phyloP scores from a whole-genome alignment of 2,888 invertebrate species.

The Aethes cnicana region DNA sequence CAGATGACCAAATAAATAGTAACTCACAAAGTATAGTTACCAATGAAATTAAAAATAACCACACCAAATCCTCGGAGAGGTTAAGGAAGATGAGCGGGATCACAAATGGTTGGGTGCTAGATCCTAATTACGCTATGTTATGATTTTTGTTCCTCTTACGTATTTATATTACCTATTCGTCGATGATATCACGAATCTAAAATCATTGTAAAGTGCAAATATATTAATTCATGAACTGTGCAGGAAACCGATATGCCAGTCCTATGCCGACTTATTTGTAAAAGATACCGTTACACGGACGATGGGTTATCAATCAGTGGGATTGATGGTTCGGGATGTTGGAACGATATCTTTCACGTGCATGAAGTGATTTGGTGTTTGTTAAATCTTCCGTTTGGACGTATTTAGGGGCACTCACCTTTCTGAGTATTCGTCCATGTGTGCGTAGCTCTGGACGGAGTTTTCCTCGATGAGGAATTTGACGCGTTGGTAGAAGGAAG shows the following conservation, averaged over 20 bases:
- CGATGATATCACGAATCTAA: constrained; percentile 74
- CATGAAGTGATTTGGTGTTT: constrained; percentile 73
- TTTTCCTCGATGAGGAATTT: constrained; percentile 99
- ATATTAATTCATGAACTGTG: constrained; percentile 68
- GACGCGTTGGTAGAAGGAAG: constrained; percentile 98
- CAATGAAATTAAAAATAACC: constrained; percentile 75
- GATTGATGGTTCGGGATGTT: constrained; percentile 10
- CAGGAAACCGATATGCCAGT: constrained; percentile 62
- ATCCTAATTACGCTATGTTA: constrained; percentile 67
- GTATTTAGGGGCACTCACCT: constrained; percentile 88
- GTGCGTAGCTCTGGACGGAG: constrained; percentile 98
- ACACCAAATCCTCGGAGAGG: constrained; percentile 83
- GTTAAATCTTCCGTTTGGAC: constrained; percentile 42
- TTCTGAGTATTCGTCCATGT: constrained; percentile 98
- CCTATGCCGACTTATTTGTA: constrained; percentile 66
- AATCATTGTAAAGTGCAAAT: constrained; percentile 76
- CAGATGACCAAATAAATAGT: constrained; percentile 76
- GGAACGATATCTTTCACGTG: constrained; percentile 67
- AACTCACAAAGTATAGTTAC: constrained; percentile 62
- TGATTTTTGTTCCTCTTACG: constrained; percentile 64
- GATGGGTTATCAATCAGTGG: constrained; percentile 4
- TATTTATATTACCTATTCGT: constrained; percentile 64
- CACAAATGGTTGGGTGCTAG: constrained; percentile 72
- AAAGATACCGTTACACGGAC: constrained; percentile 58
- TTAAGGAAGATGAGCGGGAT: constrained; percentile 77